Evolutionary conservation across 2,888 invertebrate species (phyloP), one percentile per base, ranked within the genome.

Genomic region (Dioctria rufipes): DNA sequence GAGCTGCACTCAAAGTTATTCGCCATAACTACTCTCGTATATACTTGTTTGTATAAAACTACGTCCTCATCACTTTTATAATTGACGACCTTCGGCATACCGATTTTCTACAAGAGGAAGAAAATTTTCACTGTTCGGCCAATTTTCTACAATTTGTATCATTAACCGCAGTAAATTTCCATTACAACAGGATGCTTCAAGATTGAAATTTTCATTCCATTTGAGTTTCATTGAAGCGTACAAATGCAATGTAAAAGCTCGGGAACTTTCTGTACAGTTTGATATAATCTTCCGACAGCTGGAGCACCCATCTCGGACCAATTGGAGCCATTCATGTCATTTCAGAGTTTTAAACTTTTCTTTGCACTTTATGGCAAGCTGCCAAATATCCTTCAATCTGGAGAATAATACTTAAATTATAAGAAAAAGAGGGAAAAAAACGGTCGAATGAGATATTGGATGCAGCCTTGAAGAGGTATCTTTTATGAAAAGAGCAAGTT

Each of bases 321-420:
- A 71, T 71, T 54, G 71, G 71, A 71, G 71, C 71, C 71, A 71
- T 71, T 71, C 71, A 49, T 71, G 54, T 71, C 54, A 40, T 71
- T 54, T 54, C 39, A 11, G 51, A 51, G 71, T 71, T 71, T 71
- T 11, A 71, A 71, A 54, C 54, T 71, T 71, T 54, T 25, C 25
- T 51, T 71, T 71, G 71, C 51, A 71, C n/a, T 71, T 71, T 37
- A 71, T 71, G 71, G 71, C 51, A 51, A 25, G 13, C 54, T 51
- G 71, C 71, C 71, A 71, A 71, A 71, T 54, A 71, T 71, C 54
- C 49, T 54, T 71, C 71, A 54, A 71, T 71, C 39, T 46, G 25
- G 25, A 54, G 4, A 3, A 71, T 54, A 54, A 54, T 39, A 37
- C 37, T 40, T 5, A 58, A 39, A 51, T 54, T 51, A 11, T 6